These are phyloP conservation scores for Paramormyrops hopkinsi DNA, from an alignment of 2,797 vertebrate species.

Conservation along the genomic window DNA sequence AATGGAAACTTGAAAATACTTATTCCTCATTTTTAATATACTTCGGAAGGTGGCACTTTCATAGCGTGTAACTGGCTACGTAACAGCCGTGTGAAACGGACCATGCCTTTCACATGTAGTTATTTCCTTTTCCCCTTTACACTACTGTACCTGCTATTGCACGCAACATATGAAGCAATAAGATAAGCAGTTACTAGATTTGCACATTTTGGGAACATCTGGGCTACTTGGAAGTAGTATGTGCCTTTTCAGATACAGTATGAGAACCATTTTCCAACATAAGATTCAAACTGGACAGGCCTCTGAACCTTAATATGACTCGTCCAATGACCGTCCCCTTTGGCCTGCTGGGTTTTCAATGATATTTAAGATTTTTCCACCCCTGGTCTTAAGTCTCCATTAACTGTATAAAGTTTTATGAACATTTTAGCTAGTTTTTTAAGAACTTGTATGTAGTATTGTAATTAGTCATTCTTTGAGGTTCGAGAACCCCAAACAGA, in stretches of 20 bases:
- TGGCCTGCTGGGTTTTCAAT: background rate
- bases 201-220: background rate
- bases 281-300: background rate
- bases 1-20: constrained; percentile 1
- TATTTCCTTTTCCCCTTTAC: background rate
- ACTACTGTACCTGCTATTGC: constrained; percentile 10
- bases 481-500: background rate
- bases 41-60: background rate
- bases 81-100: background rate
- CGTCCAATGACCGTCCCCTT: background rate
- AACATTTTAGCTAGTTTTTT: constrained; percentile 11
- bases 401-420: background rate
- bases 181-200: background rate
- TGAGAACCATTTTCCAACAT: background rate
- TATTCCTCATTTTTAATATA: background rate
- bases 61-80: background rate
- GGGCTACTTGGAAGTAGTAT: background rate
- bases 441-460: constrained; percentile 13
- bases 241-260: background rate
- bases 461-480: background rate
- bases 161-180: background rate
- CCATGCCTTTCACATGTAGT: background rate
- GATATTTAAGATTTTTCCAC: background rate
- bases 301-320: background rate
- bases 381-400: background rate